A percentile compares a stretch with the other conserved stretches of the same genome.
Evolutionary conservation across 2,888 invertebrate genomes (phyloP).

Genomic region (Pharmacophagus antenor): DNA sequence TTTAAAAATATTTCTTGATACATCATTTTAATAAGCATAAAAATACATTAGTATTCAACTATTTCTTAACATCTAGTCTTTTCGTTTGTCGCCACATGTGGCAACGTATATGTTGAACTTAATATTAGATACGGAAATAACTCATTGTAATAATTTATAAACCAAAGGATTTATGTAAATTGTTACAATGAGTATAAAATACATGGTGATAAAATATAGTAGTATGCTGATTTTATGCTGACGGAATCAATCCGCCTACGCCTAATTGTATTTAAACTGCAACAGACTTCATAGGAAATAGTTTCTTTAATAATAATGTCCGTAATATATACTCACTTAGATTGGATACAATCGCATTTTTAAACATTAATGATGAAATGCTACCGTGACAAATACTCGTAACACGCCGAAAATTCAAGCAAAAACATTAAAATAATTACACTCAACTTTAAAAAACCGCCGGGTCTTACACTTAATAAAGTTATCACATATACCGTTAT

Average conservation of each 20-base stretch:
- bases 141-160: slow-evolving; percentile 2
- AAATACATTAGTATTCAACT: neutral
- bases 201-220: too few species aligned
- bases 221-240: neutral
- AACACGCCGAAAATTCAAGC: too few species aligned
- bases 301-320: neutral
- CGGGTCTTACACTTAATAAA: too few species aligned
- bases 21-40: neutral
- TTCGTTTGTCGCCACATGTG: neutral
- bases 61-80: neutral
- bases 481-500: too few species aligned
- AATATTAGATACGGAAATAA: slow-evolving; percentile 3
- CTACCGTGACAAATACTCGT: too few species aligned
- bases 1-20: neutral
- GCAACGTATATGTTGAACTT: neutral
- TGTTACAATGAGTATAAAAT: too few species aligned
- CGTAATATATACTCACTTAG: neutral
- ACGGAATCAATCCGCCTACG: slow-evolving; percentile 14
- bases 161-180: too few species aligned
- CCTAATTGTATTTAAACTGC: slow-evolving; percentile 8
- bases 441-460: too few species aligned
- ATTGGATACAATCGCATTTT: too few species aligned
- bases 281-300: neutral
- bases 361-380: too few species aligned
- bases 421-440: too few species aligned